These are phyloP conservation scores for Napeogenes inachia DNA, from an alignment of 2,888 invertebrate species.

Conservation along the genomic window DNA sequence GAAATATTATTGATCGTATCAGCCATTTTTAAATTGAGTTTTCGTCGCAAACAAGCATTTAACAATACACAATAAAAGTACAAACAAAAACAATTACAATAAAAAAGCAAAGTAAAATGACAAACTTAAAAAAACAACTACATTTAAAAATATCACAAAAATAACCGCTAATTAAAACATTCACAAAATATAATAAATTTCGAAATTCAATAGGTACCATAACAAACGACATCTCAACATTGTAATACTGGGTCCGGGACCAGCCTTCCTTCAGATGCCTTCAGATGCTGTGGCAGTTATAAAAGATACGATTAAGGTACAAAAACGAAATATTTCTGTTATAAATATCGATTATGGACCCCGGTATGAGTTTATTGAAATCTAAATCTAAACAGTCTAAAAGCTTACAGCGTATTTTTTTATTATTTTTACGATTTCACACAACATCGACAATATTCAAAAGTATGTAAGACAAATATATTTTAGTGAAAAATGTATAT, in stretches of 20 bases:
- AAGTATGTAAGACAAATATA: not conserved
- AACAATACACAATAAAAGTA: not conserved
- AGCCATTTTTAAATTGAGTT: no score
- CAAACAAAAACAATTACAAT: constrained; percentile 8
- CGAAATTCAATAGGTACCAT: not conserved
- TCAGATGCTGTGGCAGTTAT: no score
- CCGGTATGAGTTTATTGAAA: not conserved
- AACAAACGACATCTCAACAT: not conserved
- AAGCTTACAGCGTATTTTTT: constrained; percentile 46
- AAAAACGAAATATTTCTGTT: no score
- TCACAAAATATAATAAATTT: constrained; percentile 24
- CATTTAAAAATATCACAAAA: constrained; percentile 42
- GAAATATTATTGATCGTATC: no score
- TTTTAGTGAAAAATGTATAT: constrained; percentile 1
- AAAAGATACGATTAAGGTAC: no score
- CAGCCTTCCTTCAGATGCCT: no score
- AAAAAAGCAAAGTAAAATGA: constrained; percentile 11
- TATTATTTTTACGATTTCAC: constrained; percentile 34
- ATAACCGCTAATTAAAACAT: constrained; percentile 27
- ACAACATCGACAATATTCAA: constrained; percentile 47
- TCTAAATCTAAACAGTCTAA: constrained; percentile 49
- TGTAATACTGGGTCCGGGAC: not conserved
- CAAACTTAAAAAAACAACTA: constrained; percentile 28
- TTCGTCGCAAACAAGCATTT: not conserved
- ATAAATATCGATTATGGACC: not conserved